Conservation (phyloP, 2,888 invertebrate genomes). For the Drosophila kanekoi region DNA sequence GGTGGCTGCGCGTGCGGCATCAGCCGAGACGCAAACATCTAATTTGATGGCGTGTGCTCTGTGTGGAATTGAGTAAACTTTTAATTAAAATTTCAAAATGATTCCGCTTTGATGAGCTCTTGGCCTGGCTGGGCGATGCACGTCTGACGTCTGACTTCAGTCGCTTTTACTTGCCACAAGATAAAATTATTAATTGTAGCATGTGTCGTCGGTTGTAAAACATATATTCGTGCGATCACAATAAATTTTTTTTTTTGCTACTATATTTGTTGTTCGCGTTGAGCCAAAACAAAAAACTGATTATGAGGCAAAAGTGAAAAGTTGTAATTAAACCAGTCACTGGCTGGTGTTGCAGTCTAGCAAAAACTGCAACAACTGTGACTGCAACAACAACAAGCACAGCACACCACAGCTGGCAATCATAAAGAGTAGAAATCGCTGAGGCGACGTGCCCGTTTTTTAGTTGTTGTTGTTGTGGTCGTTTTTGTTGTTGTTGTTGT, state of each 20-base stretch:
- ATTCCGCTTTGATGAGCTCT: constrained; percentile 73
- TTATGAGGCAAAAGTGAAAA: constrained; percentile 83
- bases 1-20: constrained; percentile 37
- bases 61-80: constrained; percentile 61
- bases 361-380: constrained; percentile 45
- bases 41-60: constrained; percentile 57
- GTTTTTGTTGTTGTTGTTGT: constrained; percentile 11
- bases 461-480: constrained; percentile 26
- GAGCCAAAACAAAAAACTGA: constrained; percentile 60
- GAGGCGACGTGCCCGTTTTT: constrained; percentile 57
- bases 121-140: constrained; percentile 17
- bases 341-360: constrained; percentile 54
- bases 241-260: constrained; percentile 55
- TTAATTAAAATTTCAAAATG: constrained; percentile 70
- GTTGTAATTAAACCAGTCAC: constrained; percentile 83
- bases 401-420: constrained; percentile 49
- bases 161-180: constrained; percentile 48
- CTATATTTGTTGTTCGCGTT: constrained; percentile 37
- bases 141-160: constrained; percentile 24
- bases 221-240: constrained; percentile 72
- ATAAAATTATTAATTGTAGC: constrained; percentile 68
- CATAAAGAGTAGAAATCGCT: constrained; percentile 69
- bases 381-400: constrained; percentile 43
- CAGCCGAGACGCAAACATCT: constrained; percentile 47
- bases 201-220: constrained; percentile 60